Conservation (phyloP, 2,113 vertebrate species). For the Coptodon bakossiorum region DNA sequence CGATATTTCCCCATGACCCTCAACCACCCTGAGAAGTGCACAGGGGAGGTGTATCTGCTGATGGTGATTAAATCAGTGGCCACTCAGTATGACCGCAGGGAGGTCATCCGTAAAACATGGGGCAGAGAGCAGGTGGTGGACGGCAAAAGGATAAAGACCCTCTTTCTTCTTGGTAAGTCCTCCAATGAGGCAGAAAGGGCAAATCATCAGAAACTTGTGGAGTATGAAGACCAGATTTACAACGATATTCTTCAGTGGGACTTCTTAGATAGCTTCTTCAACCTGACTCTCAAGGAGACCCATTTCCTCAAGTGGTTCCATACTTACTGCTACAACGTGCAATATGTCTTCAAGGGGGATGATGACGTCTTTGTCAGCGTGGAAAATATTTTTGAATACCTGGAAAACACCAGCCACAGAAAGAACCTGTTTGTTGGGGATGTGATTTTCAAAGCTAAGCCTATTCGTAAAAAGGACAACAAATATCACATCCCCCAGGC, state of each 20-base stretch:
- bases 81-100: slow-evolving; percentile 86
- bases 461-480: slow-evolving; percentile 88
- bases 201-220: slow-evolving; percentile 93
- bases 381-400: slow-evolving; percentile 85
- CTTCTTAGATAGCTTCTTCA: slow-evolving; percentile 95
- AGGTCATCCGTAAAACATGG: slow-evolving; percentile 93
- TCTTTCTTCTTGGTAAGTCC: slow-evolving; percentile 85
- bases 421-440: slow-evolving; percentile 86
- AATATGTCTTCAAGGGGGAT: slow-evolving; percentile 89
- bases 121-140: slow-evolving; percentile 77
- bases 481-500: slow-evolving; percentile 89
- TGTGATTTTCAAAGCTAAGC: slow-evolving; percentile 82
- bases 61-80: slow-evolving; percentile 92
- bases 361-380: slow-evolving; percentile 91
- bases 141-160: slow-evolving; percentile 75
- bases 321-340: slow-evolving; percentile 79
- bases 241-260: slow-evolving; percentile 94
- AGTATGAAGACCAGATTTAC: slow-evolving; percentile 88
- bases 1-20: slow-evolving; percentile 88
- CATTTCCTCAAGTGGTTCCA: slow-evolving; percentile 95
- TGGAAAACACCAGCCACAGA: slow-evolving; percentile 64
- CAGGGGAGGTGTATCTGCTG: slow-evolving; percentile 74
- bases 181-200: slow-evolving; percentile 78
- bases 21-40: slow-evolving; percentile 90
- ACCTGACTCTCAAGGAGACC: slow-evolving; percentile 94